Evolutionary conservation across 2,888 invertebrate species (phyloP).

Genomic region (Itoplectis maculator): DNA sequence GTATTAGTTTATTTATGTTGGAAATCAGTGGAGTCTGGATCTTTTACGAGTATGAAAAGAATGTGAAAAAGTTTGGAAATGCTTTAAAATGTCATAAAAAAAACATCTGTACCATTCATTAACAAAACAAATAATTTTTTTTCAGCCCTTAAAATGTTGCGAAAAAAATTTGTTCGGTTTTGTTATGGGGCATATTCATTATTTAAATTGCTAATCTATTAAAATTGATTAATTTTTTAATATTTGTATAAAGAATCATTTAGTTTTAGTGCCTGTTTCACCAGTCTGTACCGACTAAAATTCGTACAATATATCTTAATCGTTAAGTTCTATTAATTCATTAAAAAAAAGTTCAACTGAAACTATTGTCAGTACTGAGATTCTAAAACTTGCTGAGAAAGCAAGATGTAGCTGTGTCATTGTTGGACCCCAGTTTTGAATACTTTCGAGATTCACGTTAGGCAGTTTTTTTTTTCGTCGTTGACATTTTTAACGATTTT

Average conservation of each 20-base stretch:
- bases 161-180: too few relatives aligned
- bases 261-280: neutral
- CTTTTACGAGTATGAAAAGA: too few relatives aligned
- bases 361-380: constrained; percentile 13
- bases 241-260: neutral
- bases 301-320: neutral
- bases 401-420: neutral
- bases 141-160: too few relatives aligned
- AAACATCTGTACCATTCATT: too few relatives aligned
- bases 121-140: too few relatives aligned
- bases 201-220: too few relatives aligned
- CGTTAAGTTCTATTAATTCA: neutral
- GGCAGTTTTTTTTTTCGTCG: constrained; percentile 40
- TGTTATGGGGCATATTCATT: too few relatives aligned
- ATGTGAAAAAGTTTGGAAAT: too few relatives aligned
- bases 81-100: too few relatives aligned
- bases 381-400: constrained; percentile 1
- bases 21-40: too few relatives aligned
- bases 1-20: too few relatives aligned
- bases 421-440: constrained; percentile 21
- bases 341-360: constrained; percentile 6
- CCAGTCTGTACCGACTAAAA: neutral
- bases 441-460: constrained; percentile 28
- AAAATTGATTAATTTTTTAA: too few relatives aligned
- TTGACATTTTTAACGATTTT: constrained; percentile 10